Evolutionary conservation across 1,140 invertebrate genomes (phyloP).

Genomic region (Asbolus verrucosus): DNA sequence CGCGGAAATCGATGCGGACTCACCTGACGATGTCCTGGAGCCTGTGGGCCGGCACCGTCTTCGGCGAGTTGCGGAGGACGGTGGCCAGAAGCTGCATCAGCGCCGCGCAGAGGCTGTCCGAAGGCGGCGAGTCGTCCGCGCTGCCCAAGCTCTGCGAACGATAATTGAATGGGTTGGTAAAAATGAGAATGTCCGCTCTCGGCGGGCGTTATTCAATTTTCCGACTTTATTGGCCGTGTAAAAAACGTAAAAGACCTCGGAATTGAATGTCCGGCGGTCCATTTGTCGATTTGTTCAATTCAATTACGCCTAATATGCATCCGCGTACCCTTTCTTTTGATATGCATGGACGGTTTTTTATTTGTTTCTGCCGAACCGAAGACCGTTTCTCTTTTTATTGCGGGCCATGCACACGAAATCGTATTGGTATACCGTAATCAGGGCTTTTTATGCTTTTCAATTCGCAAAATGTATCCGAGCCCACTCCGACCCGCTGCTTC

Average conservation of each 20-base stretch:
- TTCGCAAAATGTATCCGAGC: too few relatives aligned
- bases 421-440: too few relatives aligned
- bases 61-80: conserved; percentile 61
- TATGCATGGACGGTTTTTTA: conserved; percentile 19
- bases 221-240: conserved; percentile 30
- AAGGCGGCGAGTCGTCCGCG: conserved; percentile 60
- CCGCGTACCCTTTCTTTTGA: conserved; percentile 11
- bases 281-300: conserved; percentile 40
- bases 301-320: conserved; percentile 44
- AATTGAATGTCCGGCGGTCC: conserved; percentile 31
- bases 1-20: conserved; percentile 46
- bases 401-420: too few relatives aligned
- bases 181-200: conserved; percentile 33
- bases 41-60: conserved; percentile 56
- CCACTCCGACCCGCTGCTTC: too few relatives aligned
- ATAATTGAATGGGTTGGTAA: conserved; percentile 19
- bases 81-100: conserved; percentile 64
- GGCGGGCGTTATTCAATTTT: conserved; percentile 31
- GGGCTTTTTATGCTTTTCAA: too few relatives aligned
- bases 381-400: too few relatives aligned
- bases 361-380: conserved; percentile 9
- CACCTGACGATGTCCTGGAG: conserved; percentile 67
- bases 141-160: conserved; percentile 56
- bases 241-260: conserved; percentile 28
- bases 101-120: conserved; percentile 63